These are phyloP conservation scores for Eublepharis macularius DNA, from an alignment of 2,113 vertebrate species.

Conservation along the genomic window DNA sequence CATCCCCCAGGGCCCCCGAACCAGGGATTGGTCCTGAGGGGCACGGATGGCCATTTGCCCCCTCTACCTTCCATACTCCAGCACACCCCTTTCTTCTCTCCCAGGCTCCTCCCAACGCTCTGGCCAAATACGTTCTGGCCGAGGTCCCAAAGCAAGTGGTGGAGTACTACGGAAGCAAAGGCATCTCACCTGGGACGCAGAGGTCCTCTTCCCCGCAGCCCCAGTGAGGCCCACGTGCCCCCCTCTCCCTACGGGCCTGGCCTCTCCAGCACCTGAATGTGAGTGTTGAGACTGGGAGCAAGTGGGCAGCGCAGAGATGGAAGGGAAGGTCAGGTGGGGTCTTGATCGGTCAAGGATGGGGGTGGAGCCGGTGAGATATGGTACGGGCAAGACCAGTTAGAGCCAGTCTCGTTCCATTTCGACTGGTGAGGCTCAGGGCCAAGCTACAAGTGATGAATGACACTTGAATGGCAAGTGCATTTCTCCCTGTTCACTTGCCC, in stretches of 20 bases:
- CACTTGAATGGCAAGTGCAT: too few relatives aligned
- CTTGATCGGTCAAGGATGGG: not conserved
- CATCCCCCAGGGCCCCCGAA: too few relatives aligned
- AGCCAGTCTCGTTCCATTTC: too few relatives aligned
- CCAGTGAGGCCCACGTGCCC: not conserved
- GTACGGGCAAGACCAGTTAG: too few relatives aligned
- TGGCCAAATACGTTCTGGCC: conserved; percentile 67
- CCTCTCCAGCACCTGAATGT: conserved; percentile 28
- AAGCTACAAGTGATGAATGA: too few relatives aligned
- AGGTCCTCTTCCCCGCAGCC: not conserved
- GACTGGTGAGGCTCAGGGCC: too few relatives aligned
- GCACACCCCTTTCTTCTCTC: too few relatives aligned
- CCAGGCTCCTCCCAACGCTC: conserved; percentile 60
- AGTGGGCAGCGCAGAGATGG: not conserved
- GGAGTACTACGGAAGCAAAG: conserved; percentile 70
- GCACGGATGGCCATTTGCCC: not conserved
- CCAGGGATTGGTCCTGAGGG: too few relatives aligned
- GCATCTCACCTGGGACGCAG: conserved; percentile 57
- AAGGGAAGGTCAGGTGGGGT: too few relatives aligned
- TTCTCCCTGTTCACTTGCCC: too few relatives aligned
- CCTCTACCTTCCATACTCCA: too few relatives aligned
- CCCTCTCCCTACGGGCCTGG: not conserved
- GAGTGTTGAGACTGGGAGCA: not conserved
- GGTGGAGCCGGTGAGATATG: too few relatives aligned
- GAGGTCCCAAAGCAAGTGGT: conserved; percentile 72